A percentile compares a stretch with the other conserved stretches of the same genome.
Conservation (phyloP, 2,888 invertebrate genomes). For the Crossocerus cetratus region DNA sequence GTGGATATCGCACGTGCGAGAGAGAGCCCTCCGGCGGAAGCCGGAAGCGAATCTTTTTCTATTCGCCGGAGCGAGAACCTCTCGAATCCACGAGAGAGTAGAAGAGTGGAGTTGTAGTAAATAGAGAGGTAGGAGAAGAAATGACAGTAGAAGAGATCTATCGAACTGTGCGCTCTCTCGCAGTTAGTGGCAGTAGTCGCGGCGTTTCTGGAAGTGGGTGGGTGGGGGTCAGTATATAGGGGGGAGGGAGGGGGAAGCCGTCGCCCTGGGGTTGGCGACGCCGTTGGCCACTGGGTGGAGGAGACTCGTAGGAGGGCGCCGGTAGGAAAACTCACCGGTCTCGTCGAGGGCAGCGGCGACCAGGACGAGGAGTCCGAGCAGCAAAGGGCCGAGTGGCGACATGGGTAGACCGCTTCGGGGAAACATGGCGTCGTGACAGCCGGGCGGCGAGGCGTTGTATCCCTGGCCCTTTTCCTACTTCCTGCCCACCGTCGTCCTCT, state of each 20-base stretch:
- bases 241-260: background rate
- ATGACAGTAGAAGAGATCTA: background rate
- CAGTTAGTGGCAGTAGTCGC: too few species aligned
- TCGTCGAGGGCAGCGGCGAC: slow-evolving; percentile 60
- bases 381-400: slow-evolving; percentile 62
- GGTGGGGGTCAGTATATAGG: too few species aligned
- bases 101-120: background rate
- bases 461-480: slow-evolving; percentile 52
- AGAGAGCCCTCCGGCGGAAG: background rate
- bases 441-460: slow-evolving; percentile 64
- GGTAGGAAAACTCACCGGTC: slow-evolving; percentile 43
- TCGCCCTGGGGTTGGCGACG: slow-evolving; percentile 1
- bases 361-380: slow-evolving; percentile 62
- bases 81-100: background rate
- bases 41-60: too few species aligned
- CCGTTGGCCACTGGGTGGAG: background rate
- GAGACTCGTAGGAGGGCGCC: background rate
- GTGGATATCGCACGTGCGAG: slow-evolving; percentile 29
- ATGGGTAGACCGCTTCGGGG: slow-evolving; percentile 67
- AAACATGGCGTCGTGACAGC: slow-evolving; percentile 75
- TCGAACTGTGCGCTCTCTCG: background rate
- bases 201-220: too few species aligned
- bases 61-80: too few species aligned
- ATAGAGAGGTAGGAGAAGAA: background rate
- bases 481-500: slow-evolving; percentile 31